Evolutionary conservation across 2,113 vertebrate genomes (phyloP).

Genomic region (Opisthocomus hoazin): DNA sequence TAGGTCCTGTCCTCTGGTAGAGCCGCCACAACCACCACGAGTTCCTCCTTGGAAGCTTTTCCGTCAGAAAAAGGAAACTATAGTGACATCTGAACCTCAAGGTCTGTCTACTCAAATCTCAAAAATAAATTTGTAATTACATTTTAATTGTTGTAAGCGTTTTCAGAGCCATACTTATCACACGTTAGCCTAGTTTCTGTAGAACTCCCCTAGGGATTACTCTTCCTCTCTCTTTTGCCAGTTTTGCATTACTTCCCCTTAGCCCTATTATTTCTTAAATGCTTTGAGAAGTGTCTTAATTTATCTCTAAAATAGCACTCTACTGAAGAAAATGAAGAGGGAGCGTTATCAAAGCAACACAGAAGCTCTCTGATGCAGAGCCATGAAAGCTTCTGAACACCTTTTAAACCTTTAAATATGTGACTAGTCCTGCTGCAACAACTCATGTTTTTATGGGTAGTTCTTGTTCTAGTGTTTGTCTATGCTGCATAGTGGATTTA

Average conservation of each 20-base stretch:
- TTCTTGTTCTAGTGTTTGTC: neutral
- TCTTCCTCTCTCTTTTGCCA: neutral
- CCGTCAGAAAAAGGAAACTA: conserved; percentile 73
- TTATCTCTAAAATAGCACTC: neutral
- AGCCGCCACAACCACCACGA: conserved; percentile 60
- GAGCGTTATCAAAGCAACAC: neutral
- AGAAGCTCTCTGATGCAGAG: neutral
- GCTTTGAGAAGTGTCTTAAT: neutral
- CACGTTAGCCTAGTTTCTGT: neutral
- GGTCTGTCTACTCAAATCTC: conserved; percentile 64
- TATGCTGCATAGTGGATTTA: neutral
- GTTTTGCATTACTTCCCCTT: neutral
- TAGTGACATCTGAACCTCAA: conserved; percentile 80
- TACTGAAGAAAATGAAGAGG: neutral
- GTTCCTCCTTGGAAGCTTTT: conserved; percentile 84
- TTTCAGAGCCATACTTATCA: neutral
- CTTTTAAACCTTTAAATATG: neutral
- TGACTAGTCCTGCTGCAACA: neutral
- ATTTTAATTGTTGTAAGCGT: neutral
- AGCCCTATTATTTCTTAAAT: neutral
- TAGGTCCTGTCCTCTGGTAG: conserved; percentile 76
- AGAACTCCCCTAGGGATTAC: neutral
- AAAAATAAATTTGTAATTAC: neutral
- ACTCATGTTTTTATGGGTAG: neutral
- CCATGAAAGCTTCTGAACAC: neutral